Evolutionary conservation across 2,888 invertebrate species (phyloP).

Genomic region (Andricus quercusramuli): DNA sequence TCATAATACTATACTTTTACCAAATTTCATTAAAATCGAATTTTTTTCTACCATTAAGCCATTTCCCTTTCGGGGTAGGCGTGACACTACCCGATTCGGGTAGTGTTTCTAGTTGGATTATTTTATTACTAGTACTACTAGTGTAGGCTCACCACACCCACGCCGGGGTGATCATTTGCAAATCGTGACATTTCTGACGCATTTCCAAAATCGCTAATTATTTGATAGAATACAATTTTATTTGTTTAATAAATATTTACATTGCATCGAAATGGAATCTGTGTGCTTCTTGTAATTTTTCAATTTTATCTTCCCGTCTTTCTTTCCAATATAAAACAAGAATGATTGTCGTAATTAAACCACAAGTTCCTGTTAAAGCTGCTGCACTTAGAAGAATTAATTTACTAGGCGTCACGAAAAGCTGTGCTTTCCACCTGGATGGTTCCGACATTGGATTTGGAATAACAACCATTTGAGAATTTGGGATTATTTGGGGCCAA

Average conservation of each 20-base stretch:
- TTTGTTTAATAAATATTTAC: constrained; percentile 78
- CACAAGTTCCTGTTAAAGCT: constrained; percentile 92
- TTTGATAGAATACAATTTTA: too few relatives aligned
- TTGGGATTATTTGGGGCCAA: constrained; percentile 97
- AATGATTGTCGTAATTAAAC: constrained; percentile 91
- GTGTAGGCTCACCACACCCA: too few relatives aligned
- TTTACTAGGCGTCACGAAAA: constrained; percentile 97
- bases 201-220: too few relatives aligned
- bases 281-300: constrained; percentile 89
- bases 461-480: constrained; percentile 97
- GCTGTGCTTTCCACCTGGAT: constrained; percentile 91
- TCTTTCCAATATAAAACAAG: constrained; percentile 94
- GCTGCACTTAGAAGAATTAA: constrained; percentile 94
- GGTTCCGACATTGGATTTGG: constrained; percentile 90
- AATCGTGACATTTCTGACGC: too few relatives aligned
- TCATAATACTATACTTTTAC: too few relatives aligned
- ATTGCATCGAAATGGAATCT: constrained; percentile 93
- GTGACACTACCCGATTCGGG: too few relatives aligned
- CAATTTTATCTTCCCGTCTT: constrained; percentile 88
- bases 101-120: too few relatives aligned
- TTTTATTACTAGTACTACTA: too few relatives aligned
- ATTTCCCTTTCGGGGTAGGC: too few relatives aligned
- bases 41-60: too few relatives aligned
- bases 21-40: too few relatives aligned
- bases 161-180: too few relatives aligned